Evolutionary conservation across 1,140 invertebrate species (phyloP).

Genomic region (Aethina tumida): DNA sequence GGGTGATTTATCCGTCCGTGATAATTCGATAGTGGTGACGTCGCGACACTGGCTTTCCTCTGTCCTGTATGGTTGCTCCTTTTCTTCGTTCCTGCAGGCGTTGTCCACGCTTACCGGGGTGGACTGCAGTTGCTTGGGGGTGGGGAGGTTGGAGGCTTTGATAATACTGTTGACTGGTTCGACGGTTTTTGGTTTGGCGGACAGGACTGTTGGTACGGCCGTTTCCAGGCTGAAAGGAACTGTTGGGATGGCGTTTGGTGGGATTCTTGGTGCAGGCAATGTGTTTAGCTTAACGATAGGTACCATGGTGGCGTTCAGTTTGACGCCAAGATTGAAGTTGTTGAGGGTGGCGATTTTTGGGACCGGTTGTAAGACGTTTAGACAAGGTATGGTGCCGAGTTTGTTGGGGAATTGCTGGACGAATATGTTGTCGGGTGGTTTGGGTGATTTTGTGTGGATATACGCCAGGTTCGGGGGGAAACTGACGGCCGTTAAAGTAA

Average conservation of each 20-base stretch:
- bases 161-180: constrained; percentile 7
- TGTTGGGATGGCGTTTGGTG: constrained; percentile 7
- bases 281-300: constrained; percentile 34
- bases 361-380: constrained; percentile 31
- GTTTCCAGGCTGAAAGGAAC: constrained; percentile 24
- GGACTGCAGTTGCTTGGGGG: constrained; percentile 10
- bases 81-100: constrained; percentile 14
- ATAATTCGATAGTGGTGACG: too few species aligned
- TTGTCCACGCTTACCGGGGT: constrained; percentile 3
- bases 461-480: constrained; percentile 31
- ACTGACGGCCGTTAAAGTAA: constrained; percentile 28
- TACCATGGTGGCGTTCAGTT: constrained; percentile 34
- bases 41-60: constrained; percentile 11
- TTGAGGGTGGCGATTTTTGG: constrained; percentile 29
- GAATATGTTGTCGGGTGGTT: constrained; percentile 32
- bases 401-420: constrained; percentile 31
- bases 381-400: constrained; percentile 25
- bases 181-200: constrained; percentile 21
- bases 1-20: constrained; percentile 9
- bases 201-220: constrained; percentile 27
- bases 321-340: constrained; percentile 34
- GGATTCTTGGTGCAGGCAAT: constrained; percentile 18
- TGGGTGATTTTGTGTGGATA: constrained; percentile 30
- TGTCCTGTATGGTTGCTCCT: constrained; percentile 17
- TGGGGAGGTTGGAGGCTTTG: constrained; percentile 1